Conservation (phyloP, 2,797 vertebrate species). For the Sylvia borin region DNA sequence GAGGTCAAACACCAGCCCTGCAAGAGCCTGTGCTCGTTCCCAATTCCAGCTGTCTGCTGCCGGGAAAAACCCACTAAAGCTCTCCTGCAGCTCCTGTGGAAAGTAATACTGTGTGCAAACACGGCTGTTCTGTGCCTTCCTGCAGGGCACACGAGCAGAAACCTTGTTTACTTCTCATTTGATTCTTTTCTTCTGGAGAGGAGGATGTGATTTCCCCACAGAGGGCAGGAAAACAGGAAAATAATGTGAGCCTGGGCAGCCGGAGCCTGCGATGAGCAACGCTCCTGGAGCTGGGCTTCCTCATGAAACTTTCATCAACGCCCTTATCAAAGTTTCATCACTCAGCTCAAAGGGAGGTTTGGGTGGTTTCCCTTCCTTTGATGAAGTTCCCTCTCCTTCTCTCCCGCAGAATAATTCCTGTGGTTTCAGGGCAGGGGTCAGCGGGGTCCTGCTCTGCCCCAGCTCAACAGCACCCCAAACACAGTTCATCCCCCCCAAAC, state of each 20-base stretch:
- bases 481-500: accelerated
- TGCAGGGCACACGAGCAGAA: neutral
- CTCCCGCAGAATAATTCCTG: neutral
- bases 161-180: neutral
- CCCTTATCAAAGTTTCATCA: slow-evolving; percentile 36
- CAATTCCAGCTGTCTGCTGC: neutral
- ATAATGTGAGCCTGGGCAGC: neutral
- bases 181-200: neutral
- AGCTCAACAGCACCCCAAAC: neutral
- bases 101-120: neutral
- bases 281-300: neutral
- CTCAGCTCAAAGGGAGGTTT: neutral
- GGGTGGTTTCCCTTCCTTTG: slow-evolving; percentile 38
- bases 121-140: neutral
- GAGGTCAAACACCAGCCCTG: neutral
- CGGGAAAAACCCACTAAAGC: neutral
- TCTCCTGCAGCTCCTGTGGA: neutral
- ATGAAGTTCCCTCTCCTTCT: neutral
- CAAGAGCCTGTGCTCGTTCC: neutral
- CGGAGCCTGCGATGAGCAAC: neutral
- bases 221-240: neutral
- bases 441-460: neutral
- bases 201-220: neutral
- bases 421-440: neutral
- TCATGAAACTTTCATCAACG: slow-evolving; percentile 14